Conservation (phyloP, 2,888 invertebrate species). For the Eupithecia dodoneata region DNA sequence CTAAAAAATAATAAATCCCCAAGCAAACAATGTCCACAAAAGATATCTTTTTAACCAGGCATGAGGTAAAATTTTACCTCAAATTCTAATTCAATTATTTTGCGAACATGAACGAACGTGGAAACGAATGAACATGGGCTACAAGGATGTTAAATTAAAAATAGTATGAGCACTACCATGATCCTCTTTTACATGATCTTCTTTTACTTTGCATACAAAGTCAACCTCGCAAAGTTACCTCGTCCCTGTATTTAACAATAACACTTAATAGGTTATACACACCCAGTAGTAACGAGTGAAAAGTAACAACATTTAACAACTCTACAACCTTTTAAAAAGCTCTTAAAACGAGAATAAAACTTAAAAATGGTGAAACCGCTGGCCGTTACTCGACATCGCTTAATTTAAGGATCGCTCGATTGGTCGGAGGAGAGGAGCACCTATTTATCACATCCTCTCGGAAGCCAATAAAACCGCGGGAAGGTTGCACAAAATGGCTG, state of each 20-base stretch:
- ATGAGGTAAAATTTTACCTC: too few species aligned
- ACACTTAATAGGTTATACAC: too few species aligned
- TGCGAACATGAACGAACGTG: too few species aligned
- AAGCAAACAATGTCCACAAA: background rate
- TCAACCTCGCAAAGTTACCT: too few species aligned
- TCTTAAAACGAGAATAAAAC: background rate
- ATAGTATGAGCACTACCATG: too few species aligned
- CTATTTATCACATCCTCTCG: constrained; percentile 46
- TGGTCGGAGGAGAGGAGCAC: constrained; percentile 35
- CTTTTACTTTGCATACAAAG: too few species aligned
- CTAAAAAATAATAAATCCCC: background rate
- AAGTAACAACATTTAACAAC: background rate
- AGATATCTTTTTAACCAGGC: background rate
- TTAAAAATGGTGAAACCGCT: constrained; percentile 5
- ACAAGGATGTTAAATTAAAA: too few species aligned
- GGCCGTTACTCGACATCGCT: constrained; percentile 29
- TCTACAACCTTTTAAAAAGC: background rate
- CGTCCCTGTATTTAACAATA: too few species aligned
- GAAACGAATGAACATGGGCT: too few species aligned
- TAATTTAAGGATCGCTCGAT: constrained; percentile 40
- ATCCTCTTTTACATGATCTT: too few species aligned
- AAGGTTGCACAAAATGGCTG: constrained; percentile 34
- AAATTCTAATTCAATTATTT: too few species aligned
- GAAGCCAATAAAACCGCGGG: constrained; percentile 44
- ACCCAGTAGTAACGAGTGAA: background rate